Base-by-base conservation (phyloP, 2,888 invertebrate genomes). In the Eurytoma californica region DNA sequence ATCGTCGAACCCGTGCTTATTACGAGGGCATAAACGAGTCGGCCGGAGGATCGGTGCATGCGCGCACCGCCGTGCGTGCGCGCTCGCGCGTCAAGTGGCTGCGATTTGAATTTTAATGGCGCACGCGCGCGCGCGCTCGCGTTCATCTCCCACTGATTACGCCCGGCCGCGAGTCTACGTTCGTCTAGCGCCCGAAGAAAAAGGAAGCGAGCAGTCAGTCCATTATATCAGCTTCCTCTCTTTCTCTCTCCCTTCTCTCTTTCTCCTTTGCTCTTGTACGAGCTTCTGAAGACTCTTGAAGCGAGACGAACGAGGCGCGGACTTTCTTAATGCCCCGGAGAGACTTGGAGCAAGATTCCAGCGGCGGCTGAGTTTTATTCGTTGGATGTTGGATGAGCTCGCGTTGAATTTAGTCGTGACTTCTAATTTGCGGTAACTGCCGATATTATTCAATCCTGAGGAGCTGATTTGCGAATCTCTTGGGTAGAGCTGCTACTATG, bases 61-160 rank as follows among this genome's bases (percentile, higher is more conserved):
- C 51, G 51, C 13, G 51, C 51, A 9, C 51, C 51, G 51, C 14
- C 13, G 14, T 12, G 13, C 14, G 53, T 53, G 53, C 61, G 28
- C 24, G 72, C 58, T 18, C 57, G 55, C 70, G 77, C 77, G 65
- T 78, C 80, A 72, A 80, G 76, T 65, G 60, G 66, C 53, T 39
- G 70, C 66, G 65, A 74, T 69, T 77, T 63, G 83, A 78, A 76
- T 69, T 73, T 72, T 76, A 73, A 79, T 67, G 72, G 57, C 28
- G 68, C 28, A 51, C 74, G 61, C 53, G 66, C 75, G 69, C 28
- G 68, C 28, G 51, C 74, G 61, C 53, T 58, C 75, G 69, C 77
- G 67, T 72, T 77, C 77, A 61, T 72, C 77, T 77, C 55, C 66
- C 67, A 67, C 67, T 72, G 72, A 67, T 77, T 72, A 77, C 60